These are phyloP conservation scores for Ganaspis brasiliensis DNA, from an alignment of 2,888 invertebrate genomes.

Conservation along the genomic window DNA sequence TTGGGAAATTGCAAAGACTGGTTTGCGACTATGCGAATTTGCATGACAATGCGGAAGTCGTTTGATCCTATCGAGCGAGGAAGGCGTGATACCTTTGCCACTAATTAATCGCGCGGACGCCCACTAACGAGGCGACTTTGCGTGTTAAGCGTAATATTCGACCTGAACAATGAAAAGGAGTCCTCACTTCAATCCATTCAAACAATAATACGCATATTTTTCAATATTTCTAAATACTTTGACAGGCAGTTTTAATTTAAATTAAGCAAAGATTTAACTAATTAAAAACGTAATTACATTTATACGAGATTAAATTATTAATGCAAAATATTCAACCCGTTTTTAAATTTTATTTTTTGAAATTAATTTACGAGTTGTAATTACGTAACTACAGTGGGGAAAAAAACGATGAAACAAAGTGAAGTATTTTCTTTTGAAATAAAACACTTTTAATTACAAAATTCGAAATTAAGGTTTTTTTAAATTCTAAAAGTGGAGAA, in stretches of 20 bases:
- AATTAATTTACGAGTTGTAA: too few species aligned
- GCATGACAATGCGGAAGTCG: slow-evolving; percentile 70
- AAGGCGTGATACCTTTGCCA: slow-evolving; percentile 65
- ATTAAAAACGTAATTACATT: too few species aligned
- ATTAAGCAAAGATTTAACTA: too few species aligned
- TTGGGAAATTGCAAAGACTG: slow-evolving; percentile 21
- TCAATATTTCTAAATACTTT: neutral
- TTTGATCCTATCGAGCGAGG: slow-evolving; percentile 63
- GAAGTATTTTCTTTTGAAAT: too few species aligned
- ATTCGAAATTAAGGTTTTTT: too few species aligned
- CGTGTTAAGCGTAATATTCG: slow-evolving; percentile 44
- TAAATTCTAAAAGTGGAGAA: too few species aligned
- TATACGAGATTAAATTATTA: neutral
- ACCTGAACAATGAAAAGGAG: neutral
- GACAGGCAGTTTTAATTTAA: neutral
- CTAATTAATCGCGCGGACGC: slow-evolving; percentile 71
- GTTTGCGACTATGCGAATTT: slow-evolving; percentile 60
- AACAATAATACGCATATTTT: too few species aligned
- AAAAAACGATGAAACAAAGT: too few species aligned
- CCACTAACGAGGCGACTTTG: slow-evolving; percentile 63
- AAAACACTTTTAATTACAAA: too few species aligned
- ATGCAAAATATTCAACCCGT: too few species aligned
- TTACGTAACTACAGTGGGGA: too few species aligned
- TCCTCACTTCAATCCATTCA: neutral
- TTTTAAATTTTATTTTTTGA: too few species aligned